Conservation (phyloP, 2,113 vertebrate genomes). For the Brachyhypopomus occidentalis region DNA sequence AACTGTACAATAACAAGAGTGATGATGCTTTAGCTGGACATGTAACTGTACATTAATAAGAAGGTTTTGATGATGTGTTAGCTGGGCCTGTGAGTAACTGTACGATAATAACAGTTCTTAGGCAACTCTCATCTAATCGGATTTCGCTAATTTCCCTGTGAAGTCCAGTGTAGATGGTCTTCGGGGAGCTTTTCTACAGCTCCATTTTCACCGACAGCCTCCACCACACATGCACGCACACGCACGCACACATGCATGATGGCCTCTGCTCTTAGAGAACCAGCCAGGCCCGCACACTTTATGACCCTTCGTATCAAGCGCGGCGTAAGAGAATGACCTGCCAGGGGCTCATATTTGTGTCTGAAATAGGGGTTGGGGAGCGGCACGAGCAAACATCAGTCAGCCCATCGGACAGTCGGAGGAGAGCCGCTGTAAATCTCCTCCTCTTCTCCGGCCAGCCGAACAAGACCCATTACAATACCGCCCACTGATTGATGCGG, state of each 20-base stretch:
- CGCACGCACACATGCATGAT: too few species aligned
- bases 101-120: constrained; percentile 9
- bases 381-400: constrained; percentile 52
- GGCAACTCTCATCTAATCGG: background rate
- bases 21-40: too few species aligned
- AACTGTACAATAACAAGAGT: too few species aligned
- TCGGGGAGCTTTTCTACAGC: background rate
- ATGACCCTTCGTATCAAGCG: constrained; percentile 39
- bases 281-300: background rate
- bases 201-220: background rate
- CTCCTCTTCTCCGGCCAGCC: constrained; percentile 26
- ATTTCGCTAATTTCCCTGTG: constrained; percentile 27
- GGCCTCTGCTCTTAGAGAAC: constrained; percentile 2
- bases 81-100: background rate
- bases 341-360: constrained; percentile 47
- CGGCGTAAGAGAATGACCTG: constrained; percentile 45
- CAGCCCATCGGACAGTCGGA: constrained; percentile 42
- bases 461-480: constrained; percentile 52
- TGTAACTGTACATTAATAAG: background rate
- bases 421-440: constrained; percentile 57
- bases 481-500: constrained; percentile 53
- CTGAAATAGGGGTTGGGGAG: constrained; percentile 42
- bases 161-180: background rate
- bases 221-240: constrained; percentile 6
- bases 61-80: too few species aligned